Conservation (phyloP, 2,113 vertebrate genomes). For the Caranx melampygus region DNA sequence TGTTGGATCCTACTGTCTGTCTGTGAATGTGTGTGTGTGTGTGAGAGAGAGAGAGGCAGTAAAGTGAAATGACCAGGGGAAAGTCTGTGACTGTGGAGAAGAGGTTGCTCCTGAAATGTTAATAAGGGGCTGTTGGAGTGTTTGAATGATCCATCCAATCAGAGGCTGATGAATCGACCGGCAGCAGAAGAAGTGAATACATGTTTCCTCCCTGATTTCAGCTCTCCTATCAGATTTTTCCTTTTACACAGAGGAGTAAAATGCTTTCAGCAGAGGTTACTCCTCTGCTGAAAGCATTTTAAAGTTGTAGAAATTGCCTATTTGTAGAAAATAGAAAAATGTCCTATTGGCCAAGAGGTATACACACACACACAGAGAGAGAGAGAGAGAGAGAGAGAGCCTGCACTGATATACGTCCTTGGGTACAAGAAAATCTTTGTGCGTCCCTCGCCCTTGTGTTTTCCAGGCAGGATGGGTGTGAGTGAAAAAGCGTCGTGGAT, state of each 20-base stretch:
- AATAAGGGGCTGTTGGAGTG: background rate
- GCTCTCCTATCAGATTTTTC: background rate
- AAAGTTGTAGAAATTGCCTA: background rate
- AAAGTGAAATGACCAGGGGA: background rate
- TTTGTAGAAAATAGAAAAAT: background rate
- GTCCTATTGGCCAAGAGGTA: constrained; percentile 16
- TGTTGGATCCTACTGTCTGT: background rate
- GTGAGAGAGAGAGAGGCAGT: too few relatives aligned
- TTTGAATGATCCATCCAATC: background rate
- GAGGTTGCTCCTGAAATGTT: background rate
- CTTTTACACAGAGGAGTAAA: constrained; percentile 53
- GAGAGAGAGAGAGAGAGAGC: constrained; percentile 1
- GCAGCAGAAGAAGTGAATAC: background rate
- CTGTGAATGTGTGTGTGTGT: background rate
- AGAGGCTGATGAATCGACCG: constrained; percentile 4
- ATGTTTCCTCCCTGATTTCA: background rate
- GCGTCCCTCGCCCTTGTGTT: constrained; percentile 64
- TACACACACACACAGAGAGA: constrained; percentile 31
- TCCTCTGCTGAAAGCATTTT: too few relatives aligned
- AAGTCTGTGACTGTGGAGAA: background rate
- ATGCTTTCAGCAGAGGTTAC: background rate
- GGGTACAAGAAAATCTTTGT: constrained; percentile 74
- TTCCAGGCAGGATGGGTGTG: constrained; percentile 72
- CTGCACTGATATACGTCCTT: constrained; percentile 54
- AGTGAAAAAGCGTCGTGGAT: constrained; percentile 37